Percentiles rank a stretch among this genome's conserved stretches.
Conservation (phyloP, 2,888 invertebrate genomes). For the Cheilosia impressa region DNA sequence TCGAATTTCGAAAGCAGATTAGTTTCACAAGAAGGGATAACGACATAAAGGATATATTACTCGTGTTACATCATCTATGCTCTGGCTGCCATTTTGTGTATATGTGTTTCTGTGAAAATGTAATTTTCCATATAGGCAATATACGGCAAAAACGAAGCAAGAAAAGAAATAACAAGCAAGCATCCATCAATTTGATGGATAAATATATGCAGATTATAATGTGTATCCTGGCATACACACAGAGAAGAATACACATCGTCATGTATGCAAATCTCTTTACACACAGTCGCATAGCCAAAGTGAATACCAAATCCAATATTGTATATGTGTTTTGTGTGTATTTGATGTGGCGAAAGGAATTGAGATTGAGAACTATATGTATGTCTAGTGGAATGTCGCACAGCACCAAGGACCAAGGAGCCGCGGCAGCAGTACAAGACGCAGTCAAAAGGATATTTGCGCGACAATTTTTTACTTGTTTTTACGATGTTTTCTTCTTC, state of each 20-base stretch:
- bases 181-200: conserved; percentile 84
- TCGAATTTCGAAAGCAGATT: conserved; percentile 21
- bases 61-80: not conserved
- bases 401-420: conserved; percentile 47
- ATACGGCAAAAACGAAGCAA: conserved; percentile 4
- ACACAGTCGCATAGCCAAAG: conserved; percentile 37
- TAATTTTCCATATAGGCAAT: conserved; percentile 70
- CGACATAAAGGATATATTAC: conserved; percentile 66
- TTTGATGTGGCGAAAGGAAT: conserved; percentile 60
- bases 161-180: conserved; percentile 77
- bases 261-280: conserved; percentile 74
- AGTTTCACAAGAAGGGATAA: conserved; percentile 21
- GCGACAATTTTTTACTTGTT: conserved; percentile 51
- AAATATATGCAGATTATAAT: conserved; percentile 83
- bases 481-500: conserved; percentile 9
- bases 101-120: conserved; percentile 58
- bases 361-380: conserved; percentile 55
- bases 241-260: conserved; percentile 45
- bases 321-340: conserved; percentile 68
- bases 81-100: conserved; percentile 64
- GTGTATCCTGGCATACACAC: conserved; percentile 65
- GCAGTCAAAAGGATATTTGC: conserved; percentile 67
- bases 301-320: conserved; percentile 69
- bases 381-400: conserved; percentile 65
- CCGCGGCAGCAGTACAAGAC: conserved; percentile 30